A percentile compares a stretch with the other conserved stretches of the same genome.
These are phyloP conservation scores for Pangasianodon gigas DNA, from an alignment of 2,113 vertebrate genomes.

Conservation along the genomic window DNA sequence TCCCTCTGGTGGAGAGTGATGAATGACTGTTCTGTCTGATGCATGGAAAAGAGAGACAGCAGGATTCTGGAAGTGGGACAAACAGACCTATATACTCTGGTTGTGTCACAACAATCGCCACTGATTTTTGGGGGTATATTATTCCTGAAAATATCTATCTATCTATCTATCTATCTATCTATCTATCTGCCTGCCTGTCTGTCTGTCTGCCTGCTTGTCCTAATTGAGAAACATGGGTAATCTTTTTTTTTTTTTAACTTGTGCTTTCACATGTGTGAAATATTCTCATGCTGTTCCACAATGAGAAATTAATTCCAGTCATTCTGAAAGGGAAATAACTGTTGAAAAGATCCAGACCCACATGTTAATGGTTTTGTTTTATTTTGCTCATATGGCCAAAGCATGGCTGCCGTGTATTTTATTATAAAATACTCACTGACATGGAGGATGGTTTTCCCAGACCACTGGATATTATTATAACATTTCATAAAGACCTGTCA, in stretches of 20 bases:
- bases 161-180: too few relatives aligned
- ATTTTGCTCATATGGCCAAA: slow-evolving; percentile 10
- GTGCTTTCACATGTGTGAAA: background rate
- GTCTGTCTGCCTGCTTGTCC: background rate
- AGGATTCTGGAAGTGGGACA: slow-evolving; percentile 8
- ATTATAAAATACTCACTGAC: slow-evolving; percentile 4
- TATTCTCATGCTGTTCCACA: background rate
- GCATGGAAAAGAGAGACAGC: background rate
- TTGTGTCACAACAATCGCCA: slow-evolving; percentile 14
- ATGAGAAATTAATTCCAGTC: slow-evolving; percentile 22
- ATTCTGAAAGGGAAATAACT: background rate
- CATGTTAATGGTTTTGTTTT: slow-evolving; percentile 28
- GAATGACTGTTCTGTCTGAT: slow-evolving; percentile 17
- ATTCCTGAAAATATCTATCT: background rate
- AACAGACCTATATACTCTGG: slow-evolving; percentile 1
- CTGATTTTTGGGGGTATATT: background rate
- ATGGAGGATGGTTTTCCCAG: slow-evolving; percentile 4
- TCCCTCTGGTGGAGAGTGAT: slow-evolving; percentile 3
- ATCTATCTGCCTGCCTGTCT: background rate
- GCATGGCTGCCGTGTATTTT: background rate
- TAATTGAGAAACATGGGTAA: background rate
- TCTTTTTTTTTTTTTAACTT: background rate
- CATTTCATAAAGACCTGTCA: background rate
- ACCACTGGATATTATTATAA: slow-evolving; percentile 3
- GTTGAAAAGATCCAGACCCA: slow-evolving; percentile 24